phyloP scores from a whole-genome alignment of 2,113 vertebrate species.

The Notarius lentiginosus region DNA sequence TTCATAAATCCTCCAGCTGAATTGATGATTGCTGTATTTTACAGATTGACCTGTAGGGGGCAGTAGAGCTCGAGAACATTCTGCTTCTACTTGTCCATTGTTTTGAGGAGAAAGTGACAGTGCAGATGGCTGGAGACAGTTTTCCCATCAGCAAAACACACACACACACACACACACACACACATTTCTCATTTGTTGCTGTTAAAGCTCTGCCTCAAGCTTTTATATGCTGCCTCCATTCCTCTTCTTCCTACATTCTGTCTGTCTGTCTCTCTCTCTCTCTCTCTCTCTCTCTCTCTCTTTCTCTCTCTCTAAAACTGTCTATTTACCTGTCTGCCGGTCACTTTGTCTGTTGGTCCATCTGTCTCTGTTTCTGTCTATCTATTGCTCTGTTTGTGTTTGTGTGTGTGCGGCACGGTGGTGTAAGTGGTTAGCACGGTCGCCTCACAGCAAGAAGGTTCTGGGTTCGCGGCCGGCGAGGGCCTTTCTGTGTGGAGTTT shows the following conservation, averaged over 20 bases:
- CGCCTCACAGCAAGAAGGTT: too few relatives aligned
- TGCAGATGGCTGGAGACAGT: neutral
- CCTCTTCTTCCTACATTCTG: neutral
- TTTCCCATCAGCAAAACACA: slow-evolving; percentile 8
- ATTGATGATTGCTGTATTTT: neutral
- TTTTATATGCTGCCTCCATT: neutral
- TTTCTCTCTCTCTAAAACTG: neutral
- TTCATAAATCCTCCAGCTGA: neutral
- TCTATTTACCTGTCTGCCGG: neutral
- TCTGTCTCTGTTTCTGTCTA: too few relatives aligned
- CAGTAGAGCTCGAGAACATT: neutral
- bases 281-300: neutral
- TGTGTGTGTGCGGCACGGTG: too few relatives aligned
- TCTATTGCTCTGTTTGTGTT: too few relatives aligned
- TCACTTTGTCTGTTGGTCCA: neutral
- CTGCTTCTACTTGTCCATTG: neutral
- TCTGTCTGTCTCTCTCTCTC: neutral
- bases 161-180: neutral
- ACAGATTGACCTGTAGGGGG: slow-evolving; percentile 2
- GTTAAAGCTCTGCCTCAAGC: too few relatives aligned
- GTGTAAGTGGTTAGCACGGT: too few relatives aligned
- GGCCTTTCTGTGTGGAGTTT: too few relatives aligned
- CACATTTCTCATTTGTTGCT: neutral
- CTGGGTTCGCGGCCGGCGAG: too few relatives aligned
- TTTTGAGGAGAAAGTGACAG: neutral